Conservation (phyloP, 2,113 vertebrate genomes). For the Anolis carolinensis region DNA sequence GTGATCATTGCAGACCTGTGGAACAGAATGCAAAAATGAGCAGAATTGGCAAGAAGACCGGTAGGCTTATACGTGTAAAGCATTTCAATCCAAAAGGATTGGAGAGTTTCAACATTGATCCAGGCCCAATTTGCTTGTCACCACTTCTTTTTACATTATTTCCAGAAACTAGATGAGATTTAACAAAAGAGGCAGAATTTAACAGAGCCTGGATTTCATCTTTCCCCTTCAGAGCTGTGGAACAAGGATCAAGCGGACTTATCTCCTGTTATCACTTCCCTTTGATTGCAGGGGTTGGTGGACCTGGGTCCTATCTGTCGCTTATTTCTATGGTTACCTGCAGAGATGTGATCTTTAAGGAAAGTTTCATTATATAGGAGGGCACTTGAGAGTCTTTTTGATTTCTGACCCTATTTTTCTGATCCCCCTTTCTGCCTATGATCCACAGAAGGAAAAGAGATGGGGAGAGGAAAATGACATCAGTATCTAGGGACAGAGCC, state of each 20-base stretch:
- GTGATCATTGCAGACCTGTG: background rate
- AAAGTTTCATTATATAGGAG: background rate
- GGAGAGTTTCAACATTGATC: background rate
- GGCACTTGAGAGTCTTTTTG: background rate
- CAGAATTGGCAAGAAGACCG: background rate
- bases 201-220: background rate
- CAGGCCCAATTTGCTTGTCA: background rate
- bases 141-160: background rate
- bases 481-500: background rate
- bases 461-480: background rate
- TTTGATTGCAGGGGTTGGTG: conserved; percentile 10
- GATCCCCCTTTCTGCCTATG: background rate
- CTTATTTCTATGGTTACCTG: conserved; percentile 11
- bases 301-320: background rate
- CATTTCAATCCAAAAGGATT: background rate
- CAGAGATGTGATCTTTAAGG: background rate
- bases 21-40: background rate
- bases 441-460: background rate
- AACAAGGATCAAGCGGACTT: background rate
- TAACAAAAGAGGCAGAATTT: background rate
- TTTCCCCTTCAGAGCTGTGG: background rate
- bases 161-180: background rate
- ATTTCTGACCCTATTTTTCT: background rate
- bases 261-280: background rate
- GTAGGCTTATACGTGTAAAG: background rate